phyloP scores from a whole-genome alignment of 2,113 vertebrate genomes.

The Phyllostomus discolor region DNA sequence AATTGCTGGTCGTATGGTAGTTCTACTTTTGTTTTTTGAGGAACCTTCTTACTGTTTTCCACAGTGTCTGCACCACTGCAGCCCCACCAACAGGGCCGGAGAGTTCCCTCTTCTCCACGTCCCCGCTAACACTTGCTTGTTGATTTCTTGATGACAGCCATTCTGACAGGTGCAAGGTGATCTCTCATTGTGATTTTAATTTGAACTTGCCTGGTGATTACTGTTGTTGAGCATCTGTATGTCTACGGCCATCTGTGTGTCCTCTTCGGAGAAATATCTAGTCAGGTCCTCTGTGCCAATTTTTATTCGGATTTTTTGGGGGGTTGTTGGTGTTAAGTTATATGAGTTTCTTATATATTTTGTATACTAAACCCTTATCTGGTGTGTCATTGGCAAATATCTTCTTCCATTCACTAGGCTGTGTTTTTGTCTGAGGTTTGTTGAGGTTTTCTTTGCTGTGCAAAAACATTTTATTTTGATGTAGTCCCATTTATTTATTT shows the following conservation, averaged over 20 bases:
- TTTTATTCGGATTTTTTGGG: neutral
- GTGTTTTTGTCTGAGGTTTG: neutral
- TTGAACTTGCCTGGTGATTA: neutral
- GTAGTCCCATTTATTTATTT: neutral
- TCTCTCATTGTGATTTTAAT: neutral
- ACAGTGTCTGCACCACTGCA: neutral
- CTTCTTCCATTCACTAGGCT: neutral
- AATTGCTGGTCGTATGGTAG: neutral
- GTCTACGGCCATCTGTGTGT: neutral
- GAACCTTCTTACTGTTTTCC: neutral
- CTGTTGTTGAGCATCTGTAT: neutral
- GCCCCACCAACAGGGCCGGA: neutral
- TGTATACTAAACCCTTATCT: neutral
- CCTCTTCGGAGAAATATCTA: neutral
- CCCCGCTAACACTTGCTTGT: neutral
- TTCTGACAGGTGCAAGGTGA: neutral
- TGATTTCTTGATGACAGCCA: neutral
- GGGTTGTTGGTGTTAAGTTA: neutral
- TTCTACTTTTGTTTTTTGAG: neutral
- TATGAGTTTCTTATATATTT: neutral
- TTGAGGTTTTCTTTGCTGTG: neutral
- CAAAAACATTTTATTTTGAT: neutral
- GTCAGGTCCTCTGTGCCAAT: neutral
- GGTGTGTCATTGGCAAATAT: neutral
- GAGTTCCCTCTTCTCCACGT: neutral